These are phyloP conservation scores for Urocitellus parryii DNA, from an alignment of 2,113 vertebrate species.

Conservation along the genomic window DNA sequence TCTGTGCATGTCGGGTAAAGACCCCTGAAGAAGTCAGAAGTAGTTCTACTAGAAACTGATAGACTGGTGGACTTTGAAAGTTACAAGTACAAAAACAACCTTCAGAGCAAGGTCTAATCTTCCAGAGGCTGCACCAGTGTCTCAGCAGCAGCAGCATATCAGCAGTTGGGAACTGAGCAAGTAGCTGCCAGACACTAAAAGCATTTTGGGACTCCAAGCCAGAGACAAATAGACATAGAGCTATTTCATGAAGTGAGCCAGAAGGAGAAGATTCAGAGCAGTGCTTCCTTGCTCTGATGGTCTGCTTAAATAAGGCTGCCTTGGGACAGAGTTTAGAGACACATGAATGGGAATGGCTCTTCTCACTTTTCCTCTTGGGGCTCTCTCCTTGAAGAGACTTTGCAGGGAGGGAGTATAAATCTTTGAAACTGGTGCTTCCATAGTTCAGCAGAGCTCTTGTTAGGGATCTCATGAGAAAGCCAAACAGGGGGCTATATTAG, in stretches of 20 bases:
- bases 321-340: not conserved
- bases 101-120: not conserved
- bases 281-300: not conserved
- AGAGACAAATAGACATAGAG: conserved; percentile 42
- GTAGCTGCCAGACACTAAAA: conserved; percentile 74
- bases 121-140: not conserved
- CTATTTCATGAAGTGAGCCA: conserved; percentile 2
- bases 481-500: not conserved
- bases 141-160: not conserved
- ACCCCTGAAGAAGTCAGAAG: not conserved
- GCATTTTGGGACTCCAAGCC: conserved; percentile 66
- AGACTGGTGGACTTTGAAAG: conserved; percentile 10
- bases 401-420: not conserved
- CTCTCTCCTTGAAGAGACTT: not conserved
- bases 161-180: conserved; percentile 38
- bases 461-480: conserved; percentile 22
- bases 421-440: not conserved
- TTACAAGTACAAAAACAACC: not conserved
- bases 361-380: not conserved
- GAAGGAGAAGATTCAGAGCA: not conserved
- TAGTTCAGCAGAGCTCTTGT: not conserved
- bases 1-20: not conserved
- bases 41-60: not conserved
- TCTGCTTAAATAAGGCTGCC: not conserved
- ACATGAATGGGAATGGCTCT: not conserved